Evolutionary conservation across 2,797 vertebrate genomes (phyloP).

Genomic region (Sparidentex hasta): DNA sequence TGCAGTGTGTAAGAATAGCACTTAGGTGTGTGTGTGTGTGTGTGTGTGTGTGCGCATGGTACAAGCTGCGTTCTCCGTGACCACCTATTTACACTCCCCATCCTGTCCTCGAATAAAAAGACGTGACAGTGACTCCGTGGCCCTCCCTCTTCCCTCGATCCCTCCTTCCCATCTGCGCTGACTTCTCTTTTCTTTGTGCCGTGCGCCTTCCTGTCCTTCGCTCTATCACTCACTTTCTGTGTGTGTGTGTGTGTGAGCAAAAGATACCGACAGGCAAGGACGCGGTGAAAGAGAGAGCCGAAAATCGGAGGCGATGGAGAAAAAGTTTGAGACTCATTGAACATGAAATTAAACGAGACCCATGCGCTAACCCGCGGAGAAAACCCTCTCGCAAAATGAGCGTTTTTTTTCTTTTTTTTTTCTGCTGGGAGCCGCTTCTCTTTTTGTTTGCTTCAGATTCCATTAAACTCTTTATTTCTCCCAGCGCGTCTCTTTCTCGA

Average conservation of each 20-base stretch:
- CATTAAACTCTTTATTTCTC: conserved; percentile 11
- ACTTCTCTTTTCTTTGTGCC: conserved; percentile 30
- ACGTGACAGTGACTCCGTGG: not conserved
- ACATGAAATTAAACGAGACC: conserved; percentile 16
- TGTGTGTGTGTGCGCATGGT: conserved; percentile 25
- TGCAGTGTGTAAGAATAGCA: conserved; percentile 56
- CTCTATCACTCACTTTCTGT: conserved; percentile 13
- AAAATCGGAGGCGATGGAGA: conserved; percentile 14
- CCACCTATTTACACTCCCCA: conserved; percentile 67
- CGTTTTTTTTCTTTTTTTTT: not conserved
- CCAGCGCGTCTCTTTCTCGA: not conserved
- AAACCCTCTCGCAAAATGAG: not conserved
- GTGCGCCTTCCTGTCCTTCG: not conserved
- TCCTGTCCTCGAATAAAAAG: conserved; percentile 59
- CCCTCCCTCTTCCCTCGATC: conserved; percentile 23
- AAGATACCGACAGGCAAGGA: conserved; percentile 10
- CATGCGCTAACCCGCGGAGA: not conserved
- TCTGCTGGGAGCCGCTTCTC: conserved; percentile 5
- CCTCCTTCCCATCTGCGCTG: conserved; percentile 58
- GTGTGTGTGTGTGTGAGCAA: conserved; percentile 8
- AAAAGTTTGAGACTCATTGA: conserved; percentile 12
- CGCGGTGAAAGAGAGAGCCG: not conserved
- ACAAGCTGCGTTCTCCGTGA: conserved; percentile 54
- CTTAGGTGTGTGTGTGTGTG: conserved; percentile 38
- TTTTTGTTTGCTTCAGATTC: not conserved